Base-by-base conservation (phyloP, 2,888 invertebrate species). In the Ariolimax columbianus region DNA sequence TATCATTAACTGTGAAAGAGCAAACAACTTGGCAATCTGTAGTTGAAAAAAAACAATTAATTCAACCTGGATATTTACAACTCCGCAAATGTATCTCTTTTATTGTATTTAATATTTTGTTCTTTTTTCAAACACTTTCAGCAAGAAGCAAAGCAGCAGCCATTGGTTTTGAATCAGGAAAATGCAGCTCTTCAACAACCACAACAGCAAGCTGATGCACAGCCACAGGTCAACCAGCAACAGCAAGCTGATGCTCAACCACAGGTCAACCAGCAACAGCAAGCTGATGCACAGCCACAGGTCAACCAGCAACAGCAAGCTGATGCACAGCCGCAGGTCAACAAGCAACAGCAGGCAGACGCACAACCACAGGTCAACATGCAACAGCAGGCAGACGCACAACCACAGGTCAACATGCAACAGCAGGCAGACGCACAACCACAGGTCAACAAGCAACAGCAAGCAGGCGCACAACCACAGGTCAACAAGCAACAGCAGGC, bases 111-210 rank as follows among this genome's bases (percentile, higher is more conserved):
- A 47, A 9, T 47, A 14, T 47, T 14, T 47, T 6, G 11, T 77
- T 51, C n/a, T 47, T 77, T 51, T 59, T n/a, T 77, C 40, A 7
- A 47, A 47, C 47, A 47, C 17, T 47, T 47, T 19, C 59, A 72
- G 72, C 40, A 72, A 72, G 72, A 14, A 9, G 11, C 19, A n/a
- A 43, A 73, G 55, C 72, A 63, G 40, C 84, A 86, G 55, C 82
- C 75, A 0, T 30, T 59, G 30, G 70, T 43, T 26, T 51, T 40
- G n/a, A 26, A 47, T 2, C 80, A 68, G 17, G 51, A 77, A 26
- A 77, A 84, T 66, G 59, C 78, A n/a, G 38, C 11, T 63, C 30
- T 36, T 36, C 59, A 51, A 43, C 30, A 55, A 77, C 66, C 43
- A 55, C 80, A 80, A 66, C 85, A 82, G 82, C 33, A 59, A 72